Percentiles rank a stretch among this genome's conserved stretches.
phyloP scores from a whole-genome alignment of 2,888 invertebrate genomes.

The Trichogramma evanescens region DNA sequence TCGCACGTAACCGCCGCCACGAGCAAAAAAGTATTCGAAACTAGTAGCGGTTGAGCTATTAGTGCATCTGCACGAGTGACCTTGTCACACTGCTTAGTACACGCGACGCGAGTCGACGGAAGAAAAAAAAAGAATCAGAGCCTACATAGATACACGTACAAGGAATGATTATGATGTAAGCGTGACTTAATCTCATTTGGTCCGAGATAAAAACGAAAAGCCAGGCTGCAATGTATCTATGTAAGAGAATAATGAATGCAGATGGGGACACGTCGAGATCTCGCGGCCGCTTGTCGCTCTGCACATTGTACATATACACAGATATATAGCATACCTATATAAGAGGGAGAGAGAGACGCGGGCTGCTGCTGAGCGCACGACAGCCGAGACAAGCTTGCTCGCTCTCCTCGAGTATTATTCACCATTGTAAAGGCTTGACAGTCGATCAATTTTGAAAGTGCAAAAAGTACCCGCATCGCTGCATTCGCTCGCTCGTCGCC shows the following conservation, averaged over 20 bases:
- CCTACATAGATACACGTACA: neutral
- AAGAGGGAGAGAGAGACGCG: too few species aligned
- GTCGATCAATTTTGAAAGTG: constrained; percentile 14
- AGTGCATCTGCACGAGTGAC: neutral
- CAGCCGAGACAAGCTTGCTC: neutral
- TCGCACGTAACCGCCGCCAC: too few species aligned
- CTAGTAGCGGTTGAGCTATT: too few species aligned
- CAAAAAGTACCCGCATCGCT: constrained; percentile 3
- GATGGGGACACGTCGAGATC: constrained; percentile 3
- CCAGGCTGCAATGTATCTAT: neutral
- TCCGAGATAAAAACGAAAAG: constrained; percentile 9
- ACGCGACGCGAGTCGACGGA: neutral
- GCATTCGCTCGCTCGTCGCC: too few species aligned
- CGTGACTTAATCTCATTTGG: constrained; percentile 12
- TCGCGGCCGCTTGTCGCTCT: too few species aligned
- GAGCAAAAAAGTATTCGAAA: too few species aligned
- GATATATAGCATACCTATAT: too few species aligned
- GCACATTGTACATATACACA: too few species aligned
- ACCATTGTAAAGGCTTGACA: neutral
- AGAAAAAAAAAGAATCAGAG: constrained; percentile 4
- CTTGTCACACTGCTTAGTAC: constrained; percentile 2
- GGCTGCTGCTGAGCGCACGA: too few species aligned
- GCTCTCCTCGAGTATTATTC: neutral
- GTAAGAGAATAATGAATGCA: constrained; percentile 4
- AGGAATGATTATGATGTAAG: constrained; percentile 18